Conservation (phyloP, 2,797 vertebrate genomes). For the Geotrypetes seraphini region DNA sequence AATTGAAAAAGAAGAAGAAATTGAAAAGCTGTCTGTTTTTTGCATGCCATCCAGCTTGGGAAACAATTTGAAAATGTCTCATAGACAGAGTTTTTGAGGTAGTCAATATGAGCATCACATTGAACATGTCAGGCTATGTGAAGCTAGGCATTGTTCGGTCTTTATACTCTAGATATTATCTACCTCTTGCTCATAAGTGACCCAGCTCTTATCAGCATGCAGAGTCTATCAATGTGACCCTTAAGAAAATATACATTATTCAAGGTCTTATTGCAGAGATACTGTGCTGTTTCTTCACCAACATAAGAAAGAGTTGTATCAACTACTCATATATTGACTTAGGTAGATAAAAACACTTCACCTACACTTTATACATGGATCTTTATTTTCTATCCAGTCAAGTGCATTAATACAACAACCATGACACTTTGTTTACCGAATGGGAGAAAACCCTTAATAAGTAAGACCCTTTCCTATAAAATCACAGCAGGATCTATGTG, state of each 20-base stretch:
- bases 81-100: constrained; percentile 68
- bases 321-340: too few relatives aligned
- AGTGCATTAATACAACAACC: too few relatives aligned
- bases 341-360: too few relatives aligned
- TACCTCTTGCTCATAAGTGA: not conserved
- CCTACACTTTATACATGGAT: too few relatives aligned
- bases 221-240: constrained; percentile 7
- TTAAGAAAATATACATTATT: constrained; percentile 12
- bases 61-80: constrained; percentile 96
- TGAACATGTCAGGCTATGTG: constrained; percentile 79
- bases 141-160: constrained; percentile 32
- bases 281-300: too few relatives aligned
- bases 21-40: constrained; percentile 96
- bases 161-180: constrained; percentile 43
- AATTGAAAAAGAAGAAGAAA: constrained; percentile 80
- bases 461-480: too few relatives aligned
- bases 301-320: too few relatives aligned
- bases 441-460: too few relatives aligned
- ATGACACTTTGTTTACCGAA: too few relatives aligned
- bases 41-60: constrained; percentile 89
- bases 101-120: constrained; percentile 83
- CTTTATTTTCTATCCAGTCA: too few relatives aligned
- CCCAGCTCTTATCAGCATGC: not conserved
- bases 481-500: too few relatives aligned
- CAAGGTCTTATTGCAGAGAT: too few relatives aligned